Percentiles rank a stretch among this genome's conserved stretches.
phyloP scores from a whole-genome alignment of 2,888 invertebrate species.

The Limnephilus auricula region DNA sequence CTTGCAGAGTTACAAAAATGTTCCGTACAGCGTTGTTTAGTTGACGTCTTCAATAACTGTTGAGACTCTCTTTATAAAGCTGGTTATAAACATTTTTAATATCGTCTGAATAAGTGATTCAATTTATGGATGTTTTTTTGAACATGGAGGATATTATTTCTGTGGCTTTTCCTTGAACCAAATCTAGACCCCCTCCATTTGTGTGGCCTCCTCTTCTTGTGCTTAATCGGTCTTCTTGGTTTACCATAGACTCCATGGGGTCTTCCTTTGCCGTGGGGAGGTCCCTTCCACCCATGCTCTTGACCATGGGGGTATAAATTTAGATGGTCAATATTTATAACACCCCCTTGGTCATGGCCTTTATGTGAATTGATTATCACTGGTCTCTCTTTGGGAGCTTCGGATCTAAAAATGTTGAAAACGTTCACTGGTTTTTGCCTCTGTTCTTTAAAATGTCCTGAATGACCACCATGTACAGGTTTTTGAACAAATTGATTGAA shows the following conservation, averaged over 20 bases:
- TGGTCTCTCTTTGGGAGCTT: constrained; percentile 21
- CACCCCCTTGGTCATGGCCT: constrained; percentile 35
- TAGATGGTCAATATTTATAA: constrained; percentile 58
- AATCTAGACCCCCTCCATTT: constrained; percentile 58
- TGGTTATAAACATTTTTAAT: background rate
- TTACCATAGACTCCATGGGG: constrained; percentile 39
- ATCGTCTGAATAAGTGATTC: constrained; percentile 2
- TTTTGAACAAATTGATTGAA: constrained; percentile 58
- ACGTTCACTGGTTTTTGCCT: constrained; percentile 51
- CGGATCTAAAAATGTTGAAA: constrained; percentile 57
- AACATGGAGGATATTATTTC: constrained; percentile 33
- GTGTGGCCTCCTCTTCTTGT: constrained; percentile 53
- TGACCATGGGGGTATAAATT: constrained; percentile 62
- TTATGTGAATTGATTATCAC: constrained; percentile 12
- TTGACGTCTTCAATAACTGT: too few species aligned
- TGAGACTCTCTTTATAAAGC: too few species aligned
- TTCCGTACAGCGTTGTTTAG: too few species aligned
- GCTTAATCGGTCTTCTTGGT: constrained; percentile 54
- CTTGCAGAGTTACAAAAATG: too few species aligned
- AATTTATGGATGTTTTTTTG: constrained; percentile 58
- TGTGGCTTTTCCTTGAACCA: constrained; percentile 22
- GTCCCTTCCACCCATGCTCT: constrained; percentile 44
- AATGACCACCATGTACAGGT: constrained; percentile 20
- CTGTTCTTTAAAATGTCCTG: background rate
- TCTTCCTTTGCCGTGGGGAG: constrained; percentile 22